These are phyloP conservation scores for Phallusia fumigata DNA, from an alignment of 23 tunicate species.

Conservation along the genomic window DNA sequence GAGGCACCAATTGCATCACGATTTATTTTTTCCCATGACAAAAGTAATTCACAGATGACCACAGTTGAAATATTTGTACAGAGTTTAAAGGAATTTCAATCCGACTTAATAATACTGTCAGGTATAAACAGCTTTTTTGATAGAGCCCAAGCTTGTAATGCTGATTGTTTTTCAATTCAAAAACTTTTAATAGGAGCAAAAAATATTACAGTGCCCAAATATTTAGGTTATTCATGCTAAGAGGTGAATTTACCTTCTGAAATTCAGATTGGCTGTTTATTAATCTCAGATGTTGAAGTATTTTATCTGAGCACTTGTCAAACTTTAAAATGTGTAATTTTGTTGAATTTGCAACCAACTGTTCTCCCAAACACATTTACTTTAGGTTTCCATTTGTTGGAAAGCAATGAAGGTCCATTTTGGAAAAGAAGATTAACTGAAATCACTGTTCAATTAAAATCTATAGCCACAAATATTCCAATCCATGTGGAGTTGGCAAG, in stretches of 20 bases:
- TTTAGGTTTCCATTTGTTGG: constrained; percentile 81
- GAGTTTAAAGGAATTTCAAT: constrained; percentile 40
- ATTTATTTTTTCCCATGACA: constrained; percentile 92
- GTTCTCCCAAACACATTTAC: too few species aligned
- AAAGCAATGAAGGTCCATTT: constrained; percentile 37
- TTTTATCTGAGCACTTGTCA: too few species aligned
- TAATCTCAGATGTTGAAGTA: too few species aligned
- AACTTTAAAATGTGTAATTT: too few species aligned
- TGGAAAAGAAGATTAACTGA: constrained; percentile 50
- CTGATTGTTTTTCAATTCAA: too few species aligned
- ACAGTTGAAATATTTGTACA: constrained; percentile 54
- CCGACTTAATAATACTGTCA: constrained; percentile 80
- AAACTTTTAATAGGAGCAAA: too few species aligned
- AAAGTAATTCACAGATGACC: constrained; percentile 64
- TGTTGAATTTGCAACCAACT: too few species aligned
- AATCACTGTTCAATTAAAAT: constrained; percentile 32
- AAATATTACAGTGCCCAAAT: too few species aligned
- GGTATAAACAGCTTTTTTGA: constrained; percentile 26
- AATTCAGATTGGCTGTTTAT: too few species aligned
- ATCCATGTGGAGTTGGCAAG: constrained; percentile 91
- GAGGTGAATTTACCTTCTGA: too few species aligned
- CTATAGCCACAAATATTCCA: constrained; percentile 35
- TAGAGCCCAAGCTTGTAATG: too few species aligned
- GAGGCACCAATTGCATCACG: constrained; percentile 76
- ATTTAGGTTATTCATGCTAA: too few species aligned